Conservation (phyloP, 2,888 invertebrate genomes). For the Aphrophora alni region DNA sequence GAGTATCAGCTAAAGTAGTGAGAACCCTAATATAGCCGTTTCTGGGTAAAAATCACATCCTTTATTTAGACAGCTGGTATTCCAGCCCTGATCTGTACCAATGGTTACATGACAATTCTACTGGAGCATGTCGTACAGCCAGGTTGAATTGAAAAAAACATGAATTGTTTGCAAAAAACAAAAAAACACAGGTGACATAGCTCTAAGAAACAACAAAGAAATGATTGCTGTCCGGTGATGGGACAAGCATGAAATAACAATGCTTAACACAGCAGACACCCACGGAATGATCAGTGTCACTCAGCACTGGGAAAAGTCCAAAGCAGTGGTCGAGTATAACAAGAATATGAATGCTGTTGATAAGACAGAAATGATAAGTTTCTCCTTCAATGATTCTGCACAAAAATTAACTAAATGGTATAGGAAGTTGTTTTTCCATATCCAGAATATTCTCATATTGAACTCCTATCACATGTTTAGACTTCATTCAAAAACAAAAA, state of each 20-base stretch:
- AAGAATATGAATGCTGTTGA: constrained; percentile 25
- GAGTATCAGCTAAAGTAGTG: constrained; percentile 13
- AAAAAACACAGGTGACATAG: neutral
- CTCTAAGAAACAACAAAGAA: constrained; percentile 7
- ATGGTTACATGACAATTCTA: constrained; percentile 11
- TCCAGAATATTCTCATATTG: neutral
- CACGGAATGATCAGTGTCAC: constrained; percentile 20
- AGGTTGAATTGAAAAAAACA: constrained; percentile 10
- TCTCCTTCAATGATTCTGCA: constrained; percentile 19
- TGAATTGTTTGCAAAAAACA: constrained; percentile 21
- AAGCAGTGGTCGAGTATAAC: constrained; percentile 20
- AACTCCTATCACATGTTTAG: too few species aligned
- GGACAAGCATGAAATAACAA: neutral
- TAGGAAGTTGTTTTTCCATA: constrained; percentile 24
- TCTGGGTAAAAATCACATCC: constrained; percentile 27
- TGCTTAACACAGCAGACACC: neutral
- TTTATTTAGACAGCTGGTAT: constrained; percentile 35
- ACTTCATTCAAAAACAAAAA: too few species aligned
- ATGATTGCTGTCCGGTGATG: neutral
- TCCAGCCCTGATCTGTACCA: constrained; percentile 12
- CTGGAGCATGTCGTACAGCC: constrained; percentile 37
- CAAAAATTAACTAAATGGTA: constrained; percentile 17
- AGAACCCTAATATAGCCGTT: constrained; percentile 25
- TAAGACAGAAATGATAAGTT: constrained; percentile 23
- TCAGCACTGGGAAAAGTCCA: neutral